These are phyloP conservation scores for Archegozetes longisetosus DNA, from an alignment of 1,140 invertebrate species.

Conservation along the genomic window DNA sequence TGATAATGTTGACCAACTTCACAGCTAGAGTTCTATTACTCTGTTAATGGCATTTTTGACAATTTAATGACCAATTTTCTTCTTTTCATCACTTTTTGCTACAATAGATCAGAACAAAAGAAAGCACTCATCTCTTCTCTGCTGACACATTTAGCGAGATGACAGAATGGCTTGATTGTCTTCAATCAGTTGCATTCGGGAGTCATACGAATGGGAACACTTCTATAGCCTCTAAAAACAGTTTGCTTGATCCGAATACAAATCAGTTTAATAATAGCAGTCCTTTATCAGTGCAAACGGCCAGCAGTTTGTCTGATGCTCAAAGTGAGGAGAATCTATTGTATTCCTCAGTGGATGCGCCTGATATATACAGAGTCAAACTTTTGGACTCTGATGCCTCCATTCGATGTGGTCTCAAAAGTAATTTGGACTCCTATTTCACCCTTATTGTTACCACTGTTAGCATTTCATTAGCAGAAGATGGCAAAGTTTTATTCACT, in stretches of 20 bases:
- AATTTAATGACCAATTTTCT: too few relatives aligned
- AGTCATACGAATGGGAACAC: conserved; percentile 34
- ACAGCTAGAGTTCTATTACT: too few relatives aligned
- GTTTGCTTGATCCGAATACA: not conserved
- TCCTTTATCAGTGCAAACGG: conserved; percentile 19
- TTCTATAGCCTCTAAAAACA: not conserved
- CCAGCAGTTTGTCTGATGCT: not conserved
- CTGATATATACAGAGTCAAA: conserved; percentile 35
- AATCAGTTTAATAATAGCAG: not conserved
- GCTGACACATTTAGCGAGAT: conserved; percentile 51
- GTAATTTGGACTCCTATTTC: conserved; percentile 43
- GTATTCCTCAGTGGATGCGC: not conserved
- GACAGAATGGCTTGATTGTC: conserved; percentile 51
- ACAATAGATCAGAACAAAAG: conserved; percentile 49
- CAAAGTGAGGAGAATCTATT: not conserved
- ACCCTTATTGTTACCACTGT: conserved; percentile 42
- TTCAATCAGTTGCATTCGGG: conserved; percentile 65
- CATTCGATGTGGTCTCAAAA: conserved; percentile 47
- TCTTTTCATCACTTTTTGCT: too few relatives aligned
- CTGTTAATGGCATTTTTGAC: too few relatives aligned
- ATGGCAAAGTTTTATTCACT: conserved; percentile 43
- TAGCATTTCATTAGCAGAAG: conserved; percentile 51
- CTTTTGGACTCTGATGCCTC: conserved; percentile 59
- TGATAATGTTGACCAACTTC: too few relatives aligned
- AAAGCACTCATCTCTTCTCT: conserved; percentile 47